These are phyloP conservation scores for Andrena trimmerana DNA, from an alignment of 2,888 invertebrate species.

Conservation along the genomic window DNA sequence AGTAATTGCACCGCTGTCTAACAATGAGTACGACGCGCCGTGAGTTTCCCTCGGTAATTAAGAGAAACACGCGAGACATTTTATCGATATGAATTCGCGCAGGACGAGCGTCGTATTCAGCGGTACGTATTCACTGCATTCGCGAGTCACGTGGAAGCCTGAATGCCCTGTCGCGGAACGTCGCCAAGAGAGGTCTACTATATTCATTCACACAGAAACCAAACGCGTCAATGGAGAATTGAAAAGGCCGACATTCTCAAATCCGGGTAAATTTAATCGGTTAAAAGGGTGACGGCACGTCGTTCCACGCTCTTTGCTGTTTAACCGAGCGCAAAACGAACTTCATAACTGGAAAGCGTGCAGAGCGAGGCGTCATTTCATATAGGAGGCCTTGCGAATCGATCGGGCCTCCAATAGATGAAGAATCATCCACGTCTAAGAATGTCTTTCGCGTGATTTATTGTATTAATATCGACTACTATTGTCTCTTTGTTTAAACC, in stretches of 20 bases:
- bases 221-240: conserved; percentile 9
- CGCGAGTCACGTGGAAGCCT: conserved; percentile 6
- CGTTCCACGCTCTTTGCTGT: background rate
- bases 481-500: conserved; percentile 9
- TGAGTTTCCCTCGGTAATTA: background rate
- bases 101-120: conserved; percentile 9
- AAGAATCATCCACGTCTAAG: background rate
- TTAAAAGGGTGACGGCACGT: conserved; percentile 5
- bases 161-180: background rate
- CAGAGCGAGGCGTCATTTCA: background rate
- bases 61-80: background rate
- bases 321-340: conserved; percentile 3
- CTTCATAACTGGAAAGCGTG: background rate
- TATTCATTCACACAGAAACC: background rate
- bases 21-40: background rate
- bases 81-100: conserved; percentile 14
- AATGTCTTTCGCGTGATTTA: background rate
- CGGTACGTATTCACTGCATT: background rate
- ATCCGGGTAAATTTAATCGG: conserved; percentile 29
- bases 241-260: conserved; percentile 21
- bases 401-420: background rate
- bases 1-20: conserved; percentile 1
- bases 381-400: background rate
- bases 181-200: background rate
- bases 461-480: conserved; percentile 1